Base-by-base conservation (phyloP, 2,888 invertebrate species). In the Sisyra nigra region DNA sequence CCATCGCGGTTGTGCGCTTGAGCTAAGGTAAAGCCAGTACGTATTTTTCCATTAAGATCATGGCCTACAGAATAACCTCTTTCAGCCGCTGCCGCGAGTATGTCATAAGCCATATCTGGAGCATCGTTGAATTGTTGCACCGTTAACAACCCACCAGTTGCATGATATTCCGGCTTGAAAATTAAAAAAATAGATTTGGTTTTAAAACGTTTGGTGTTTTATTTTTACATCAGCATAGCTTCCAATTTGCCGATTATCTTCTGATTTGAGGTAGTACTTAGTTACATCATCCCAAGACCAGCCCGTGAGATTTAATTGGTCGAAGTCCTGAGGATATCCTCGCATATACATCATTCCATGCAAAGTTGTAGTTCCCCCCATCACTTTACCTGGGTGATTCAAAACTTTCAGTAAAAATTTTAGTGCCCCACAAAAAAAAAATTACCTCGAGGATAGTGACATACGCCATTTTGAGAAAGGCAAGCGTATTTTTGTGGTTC, bases 131-230 rank as follows among this genome's bases (percentile, higher is more conserved):
- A 50, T 30, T 41, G 47, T 7, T 44, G 39, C 8, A 50, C 47
- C 5, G 48, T 46, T 32, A 51, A 42, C 15, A 39, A 33, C 4
- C 51, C 51, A 3, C 48, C 53, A 8, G 33, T 36, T 1, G 48
- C 47, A 43, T 53, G 53, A 42, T 46, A 52, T 7, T 40, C 30
- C 14, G 14, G n/a, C n/a, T n/a, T n/a, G n/a, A n/a, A n/a, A n/a
- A n/a, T n/a, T 34, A 8, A 30, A 8, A 30, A 30, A 30, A 30
- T 8, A 10, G 8, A 30, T 30, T 30, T 8, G 31, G 34, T 11
- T 11, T 34, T 11, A 34, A 11, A 34, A 7, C 5, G 6, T 7
- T 13, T 19, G 10, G 11, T n/a, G n/a, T n/a, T n/a, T n/a, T n/a
- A 19, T 36, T 30, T 18, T n/a, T 36, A 42, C 42, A 37, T 42